Evolutionary conservation across 2,888 invertebrate species (phyloP).

Genomic region (Nephrotoma flavescens): DNA sequence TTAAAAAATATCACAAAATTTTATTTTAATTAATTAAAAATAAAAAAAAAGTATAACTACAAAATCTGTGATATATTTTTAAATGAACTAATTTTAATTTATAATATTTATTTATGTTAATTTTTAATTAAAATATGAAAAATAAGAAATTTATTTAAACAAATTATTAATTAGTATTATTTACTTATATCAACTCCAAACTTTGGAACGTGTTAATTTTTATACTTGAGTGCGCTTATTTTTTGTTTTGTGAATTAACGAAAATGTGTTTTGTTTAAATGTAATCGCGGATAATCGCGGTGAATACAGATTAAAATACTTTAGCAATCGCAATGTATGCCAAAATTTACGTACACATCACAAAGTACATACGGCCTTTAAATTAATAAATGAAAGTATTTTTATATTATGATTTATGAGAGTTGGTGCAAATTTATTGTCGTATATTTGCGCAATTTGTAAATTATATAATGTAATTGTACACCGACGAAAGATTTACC

Average conservation of each 20-base stretch:
- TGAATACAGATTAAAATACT: neutral
- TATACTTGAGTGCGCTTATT: neutral
- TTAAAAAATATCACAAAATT: neutral
- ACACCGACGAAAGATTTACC: too few species aligned
- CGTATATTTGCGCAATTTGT: neutral
- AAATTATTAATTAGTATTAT: neutral
- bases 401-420: neutral
- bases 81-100: neutral
- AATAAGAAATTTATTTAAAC: neutral
- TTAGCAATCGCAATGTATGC: neutral
- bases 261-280: neutral
- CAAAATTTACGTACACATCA: too few species aligned
- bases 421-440: neutral
- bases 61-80: neutral
- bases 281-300: neutral
- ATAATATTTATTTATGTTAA: neutral
- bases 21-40: neutral
- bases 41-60: neutral
- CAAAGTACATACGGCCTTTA: neutral
- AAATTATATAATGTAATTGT: too few species aligned
- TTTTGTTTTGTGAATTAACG: neutral
- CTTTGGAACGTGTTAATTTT: neutral
- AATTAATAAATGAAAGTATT: neutral
- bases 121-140: neutral
- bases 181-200: too few species aligned